phyloP scores from a whole-genome alignment of 2,888 invertebrate genomes.

The Euphydryas editha region DNA sequence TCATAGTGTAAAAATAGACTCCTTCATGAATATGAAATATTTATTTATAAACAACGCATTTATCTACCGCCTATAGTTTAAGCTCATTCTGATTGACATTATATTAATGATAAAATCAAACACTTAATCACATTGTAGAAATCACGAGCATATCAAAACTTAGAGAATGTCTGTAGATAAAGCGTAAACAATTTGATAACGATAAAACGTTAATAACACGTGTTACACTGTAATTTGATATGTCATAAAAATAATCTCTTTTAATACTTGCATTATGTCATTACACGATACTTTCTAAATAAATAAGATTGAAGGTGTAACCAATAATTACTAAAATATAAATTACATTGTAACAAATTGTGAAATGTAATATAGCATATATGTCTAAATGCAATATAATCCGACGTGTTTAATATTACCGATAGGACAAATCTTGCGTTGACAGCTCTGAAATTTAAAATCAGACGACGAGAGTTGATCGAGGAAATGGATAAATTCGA shows the following conservation, averaged over 20 bases:
- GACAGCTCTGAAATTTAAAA: conserved; percentile 23
- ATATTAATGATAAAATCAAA: not conserved
- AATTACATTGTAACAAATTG: conserved; percentile 18
- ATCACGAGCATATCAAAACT: not conserved
- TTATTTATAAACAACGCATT: not conserved
- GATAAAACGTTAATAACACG: not conserved
- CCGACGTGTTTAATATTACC: conserved; percentile 13
- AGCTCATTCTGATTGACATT: not conserved
- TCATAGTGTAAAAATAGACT: conserved; percentile 22
- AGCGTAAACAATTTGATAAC: not conserved
- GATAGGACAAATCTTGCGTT: not conserved
- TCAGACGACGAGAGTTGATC: conserved; percentile 23
- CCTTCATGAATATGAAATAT: conserved; percentile 7
- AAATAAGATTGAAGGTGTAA: conserved; percentile 21
- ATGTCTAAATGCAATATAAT: conserved; percentile 5
- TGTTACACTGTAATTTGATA: not conserved
- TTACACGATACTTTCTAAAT: conserved; percentile 30
- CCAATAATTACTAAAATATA: conserved; percentile 22
- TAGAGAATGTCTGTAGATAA: not conserved
- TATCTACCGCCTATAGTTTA: not conserved
- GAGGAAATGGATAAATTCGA: conserved; percentile 34
- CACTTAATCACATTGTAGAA: not conserved
- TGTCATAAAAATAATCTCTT: conserved; percentile 5
- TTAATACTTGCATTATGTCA: conserved; percentile 11
- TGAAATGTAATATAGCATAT: conserved; percentile 8